Base-by-base conservation (phyloP, 2,113 vertebrate genomes). In the Plectropomus leopardus region DNA sequence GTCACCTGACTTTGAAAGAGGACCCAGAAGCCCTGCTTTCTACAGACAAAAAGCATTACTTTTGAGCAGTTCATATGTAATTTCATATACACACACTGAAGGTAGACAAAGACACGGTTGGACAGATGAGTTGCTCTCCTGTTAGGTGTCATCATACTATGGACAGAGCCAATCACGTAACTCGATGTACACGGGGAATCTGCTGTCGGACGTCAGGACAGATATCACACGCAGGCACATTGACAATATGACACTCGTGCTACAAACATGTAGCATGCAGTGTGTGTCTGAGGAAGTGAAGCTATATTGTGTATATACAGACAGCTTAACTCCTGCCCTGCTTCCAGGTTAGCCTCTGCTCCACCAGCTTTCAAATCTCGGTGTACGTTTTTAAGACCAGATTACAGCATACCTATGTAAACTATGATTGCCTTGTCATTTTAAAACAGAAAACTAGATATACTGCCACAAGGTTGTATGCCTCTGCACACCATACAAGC, bases 251-350 rank as follows among this genome's bases (percentile, higher is more conserved):
- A 92, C 88, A 92, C 78, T 85, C 88, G 82, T 94, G 92, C 88
- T 94, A 94, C 93, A 72, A 86, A 92, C 89, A 94, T 85, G 94
- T 94, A 94, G 93, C 94, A 95, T 95, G 94, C 94, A 94, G 73
- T 80, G 57, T 75, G 54, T 45, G 51, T 72, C 63, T 65, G 32
- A 76, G 32, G 30, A 54, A 28, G 36, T 34, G 66, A 17, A 11
- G 50, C 48, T 60, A n/a, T n/a, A 14, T 15, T 26, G 32, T 59
- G 47, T 68, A 57, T 64, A 34, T 42, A 24, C 32, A 32, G 66
- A 61, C 45, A 73, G 58, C 54, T 67, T 57, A 21, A 65, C 54
- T 70, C 61, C 72, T 74, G 79, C 30, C 23, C 13, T 74, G 36
- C 74, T 67, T 51, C 54, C 58, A 70, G 78, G 80, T 90, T 79